Conservation (phyloP, 1,140 invertebrate species). For the Potamilus streckersoni region DNA sequence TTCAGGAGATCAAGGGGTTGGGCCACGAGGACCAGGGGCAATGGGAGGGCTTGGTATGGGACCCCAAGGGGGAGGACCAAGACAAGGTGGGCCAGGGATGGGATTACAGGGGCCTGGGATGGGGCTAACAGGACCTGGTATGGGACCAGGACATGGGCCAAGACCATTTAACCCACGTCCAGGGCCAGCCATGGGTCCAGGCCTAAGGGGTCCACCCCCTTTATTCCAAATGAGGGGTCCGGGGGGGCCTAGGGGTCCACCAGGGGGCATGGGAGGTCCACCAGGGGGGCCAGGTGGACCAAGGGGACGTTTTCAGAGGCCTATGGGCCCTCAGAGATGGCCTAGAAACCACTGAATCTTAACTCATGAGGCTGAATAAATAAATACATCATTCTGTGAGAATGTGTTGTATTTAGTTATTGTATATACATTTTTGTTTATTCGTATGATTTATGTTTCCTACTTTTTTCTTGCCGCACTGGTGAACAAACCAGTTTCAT, state of each 20-base stretch:
- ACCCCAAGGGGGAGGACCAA: not conserved
- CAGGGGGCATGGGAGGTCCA: conserved; percentile 18
- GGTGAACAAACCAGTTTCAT: no score
- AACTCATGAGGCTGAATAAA: no score
- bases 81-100: not conserved
- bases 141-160: no score
- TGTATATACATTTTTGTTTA: no score
- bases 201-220: conserved; percentile 11
- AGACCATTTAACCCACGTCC: no score
- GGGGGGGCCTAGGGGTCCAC: conserved; percentile 8
- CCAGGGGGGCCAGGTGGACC: conserved; percentile 28
- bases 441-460: no score
- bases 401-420: no score
- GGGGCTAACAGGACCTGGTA: not conserved
- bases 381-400: no score
- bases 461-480: no score
- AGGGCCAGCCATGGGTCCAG: conserved; percentile 2
- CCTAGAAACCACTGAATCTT: no score
- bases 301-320: not conserved
- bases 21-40: conserved; percentile 12
- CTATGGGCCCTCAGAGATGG: no score
- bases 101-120: not conserved
- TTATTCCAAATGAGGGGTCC: no score
- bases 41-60: conserved; percentile 7
- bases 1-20: conserved; percentile 14